Conservation (phyloP, 2,888 invertebrate species). For the Morinoia aosen region DNA sequence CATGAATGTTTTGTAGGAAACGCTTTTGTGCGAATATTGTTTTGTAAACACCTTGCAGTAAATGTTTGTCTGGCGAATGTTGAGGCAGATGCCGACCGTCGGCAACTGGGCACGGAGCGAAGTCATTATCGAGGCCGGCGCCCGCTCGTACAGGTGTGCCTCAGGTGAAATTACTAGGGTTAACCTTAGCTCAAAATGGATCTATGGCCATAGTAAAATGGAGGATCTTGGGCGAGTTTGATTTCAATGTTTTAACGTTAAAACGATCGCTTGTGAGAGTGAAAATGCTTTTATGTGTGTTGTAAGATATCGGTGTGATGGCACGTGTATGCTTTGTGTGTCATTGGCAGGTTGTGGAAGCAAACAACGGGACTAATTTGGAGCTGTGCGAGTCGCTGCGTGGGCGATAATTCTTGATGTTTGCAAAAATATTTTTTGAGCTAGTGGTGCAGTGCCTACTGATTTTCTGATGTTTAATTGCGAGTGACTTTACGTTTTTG, state of each 20-base stretch:
- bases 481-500: neutral
- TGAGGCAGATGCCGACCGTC: conserved; percentile 34
- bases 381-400: neutral
- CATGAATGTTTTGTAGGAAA: too few relatives aligned
- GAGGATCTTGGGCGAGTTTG: neutral
- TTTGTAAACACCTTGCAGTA: neutral
- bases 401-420: neutral
- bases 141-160: conserved; percentile 38
- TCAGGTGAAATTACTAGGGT: conserved; percentile 40
- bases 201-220: conserved; percentile 28
- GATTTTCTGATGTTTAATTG: too few relatives aligned
- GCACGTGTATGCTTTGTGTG: neutral
- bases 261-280: neutral
- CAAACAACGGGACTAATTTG: neutral
- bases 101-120: conserved; percentile 39
- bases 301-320: neutral
- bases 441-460: neutral
- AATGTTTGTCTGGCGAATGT: neutral
- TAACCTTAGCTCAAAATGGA: conserved; percentile 48
- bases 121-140: conserved; percentile 16
- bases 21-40: too few relatives aligned
- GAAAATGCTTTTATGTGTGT: neutral
- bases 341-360: neutral
- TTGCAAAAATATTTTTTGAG: neutral
- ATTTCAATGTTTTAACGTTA: neutral